Evolutionary conservation across 37 sponge, comb jelly and placozoan genomes (phyloP).

Genomic region (Halichondria panicea): DNA sequence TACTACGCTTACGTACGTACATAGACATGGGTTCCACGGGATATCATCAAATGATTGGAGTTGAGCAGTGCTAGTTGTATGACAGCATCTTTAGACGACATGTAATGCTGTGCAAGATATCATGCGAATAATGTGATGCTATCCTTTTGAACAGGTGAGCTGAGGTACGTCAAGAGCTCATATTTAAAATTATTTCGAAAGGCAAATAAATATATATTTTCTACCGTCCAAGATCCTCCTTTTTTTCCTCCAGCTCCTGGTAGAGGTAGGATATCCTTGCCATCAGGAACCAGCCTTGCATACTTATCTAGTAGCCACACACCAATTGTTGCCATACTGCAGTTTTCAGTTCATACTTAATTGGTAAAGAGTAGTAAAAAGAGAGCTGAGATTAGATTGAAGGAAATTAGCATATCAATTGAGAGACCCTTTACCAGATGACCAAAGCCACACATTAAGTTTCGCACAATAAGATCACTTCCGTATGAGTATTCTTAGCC

Average conservation of each 20-base stretch:
- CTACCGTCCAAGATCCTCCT: slow-evolving; percentile 56
- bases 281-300: slow-evolving; percentile 41
- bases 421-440: too few species aligned
- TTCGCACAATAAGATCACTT: too few species aligned
- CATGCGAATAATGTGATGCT: neutral
- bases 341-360: too few species aligned
- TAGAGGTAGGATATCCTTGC: slow-evolving; percentile 2
- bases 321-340: too few species aligned
- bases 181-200: neutral
- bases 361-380: too few species aligned
- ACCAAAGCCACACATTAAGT: too few species aligned
- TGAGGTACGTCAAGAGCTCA: neutral
- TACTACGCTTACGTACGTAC: slow-evolving; percentile 1
- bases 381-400: too few species aligned
- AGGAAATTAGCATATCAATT: too few species aligned
- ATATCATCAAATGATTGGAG: slow-evolving; percentile 46
- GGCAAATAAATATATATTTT: neutral
- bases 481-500: too few species aligned
- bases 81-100: slow-evolving; percentile 14
- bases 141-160: neutral
- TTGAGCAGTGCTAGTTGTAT: slow-evolving; percentile 53
- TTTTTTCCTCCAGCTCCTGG: slow-evolving; percentile 1
- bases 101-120: slow-evolving; percentile 26
- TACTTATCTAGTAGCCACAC: slow-evolving; percentile 76
- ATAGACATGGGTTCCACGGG: slow-evolving; percentile 43